These are phyloP conservation scores for Ceratosolen fusciceps DNA, from an alignment of 1,140 invertebrate genomes.

Conservation along the genomic window DNA sequence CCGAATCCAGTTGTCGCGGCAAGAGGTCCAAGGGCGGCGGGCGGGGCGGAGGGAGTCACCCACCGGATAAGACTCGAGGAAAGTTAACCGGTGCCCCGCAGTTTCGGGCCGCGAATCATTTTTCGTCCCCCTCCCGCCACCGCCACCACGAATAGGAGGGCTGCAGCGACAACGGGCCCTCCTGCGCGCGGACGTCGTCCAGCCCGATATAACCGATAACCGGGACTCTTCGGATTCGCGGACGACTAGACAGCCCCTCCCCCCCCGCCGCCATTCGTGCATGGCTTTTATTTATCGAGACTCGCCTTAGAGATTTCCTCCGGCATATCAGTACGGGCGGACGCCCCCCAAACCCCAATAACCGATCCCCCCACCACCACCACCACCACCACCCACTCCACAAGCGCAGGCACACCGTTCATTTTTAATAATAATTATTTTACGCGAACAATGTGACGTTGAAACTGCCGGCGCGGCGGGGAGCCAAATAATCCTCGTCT, in stretches of 20 bases:
- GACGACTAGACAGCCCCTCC: neutral
- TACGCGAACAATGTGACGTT: neutral
- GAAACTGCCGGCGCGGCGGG: neutral
- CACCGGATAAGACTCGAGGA: neutral
- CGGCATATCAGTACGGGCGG: neutral
- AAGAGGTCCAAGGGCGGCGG: neutral
- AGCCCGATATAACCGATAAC: neutral
- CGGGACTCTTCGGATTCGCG: neutral
- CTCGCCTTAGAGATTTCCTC: neutral
- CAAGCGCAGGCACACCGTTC: neutral
- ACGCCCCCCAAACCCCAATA: too few species aligned
- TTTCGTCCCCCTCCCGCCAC: too few species aligned
- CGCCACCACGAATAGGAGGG: too few species aligned
- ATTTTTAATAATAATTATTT: constrained; percentile 9
- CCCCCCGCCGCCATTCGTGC: neutral
- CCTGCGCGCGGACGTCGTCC: too few species aligned
- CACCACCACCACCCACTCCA: too few species aligned
- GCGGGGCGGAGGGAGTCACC: neutral
- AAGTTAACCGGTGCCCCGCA: neutral
- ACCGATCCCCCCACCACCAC: too few species aligned
- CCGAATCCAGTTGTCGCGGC: neutral
- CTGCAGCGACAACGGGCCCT: too few species aligned
- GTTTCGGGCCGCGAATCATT: neutral
- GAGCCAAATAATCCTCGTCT: neutral
- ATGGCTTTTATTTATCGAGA: neutral